Conservation (phyloP, 2,797 vertebrate genomes). For the Telmatherina bonti region DNA sequence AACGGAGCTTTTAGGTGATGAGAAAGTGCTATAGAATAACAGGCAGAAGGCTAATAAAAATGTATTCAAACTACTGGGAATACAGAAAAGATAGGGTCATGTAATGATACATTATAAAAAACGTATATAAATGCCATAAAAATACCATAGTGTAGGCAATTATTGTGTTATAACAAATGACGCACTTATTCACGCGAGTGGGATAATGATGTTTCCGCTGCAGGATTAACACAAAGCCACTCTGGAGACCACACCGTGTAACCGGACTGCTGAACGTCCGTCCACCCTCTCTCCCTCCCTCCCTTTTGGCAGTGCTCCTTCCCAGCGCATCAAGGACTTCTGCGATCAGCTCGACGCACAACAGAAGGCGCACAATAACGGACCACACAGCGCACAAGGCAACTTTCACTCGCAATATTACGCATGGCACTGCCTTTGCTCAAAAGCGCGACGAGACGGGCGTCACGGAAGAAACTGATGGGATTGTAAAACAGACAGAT, state of each 20-base stretch:
- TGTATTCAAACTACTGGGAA: background rate
- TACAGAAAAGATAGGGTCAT: background rate
- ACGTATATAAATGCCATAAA: background rate
- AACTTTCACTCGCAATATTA: slow-evolving; percentile 60
- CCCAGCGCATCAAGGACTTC: slow-evolving; percentile 48
- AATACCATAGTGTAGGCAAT: background rate
- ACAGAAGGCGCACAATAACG: slow-evolving; percentile 32
- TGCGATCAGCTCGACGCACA: slow-evolving; percentile 50
- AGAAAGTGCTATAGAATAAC: background rate
- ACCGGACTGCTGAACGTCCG: slow-evolving; percentile 31
- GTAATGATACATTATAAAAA: background rate
- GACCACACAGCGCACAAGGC: slow-evolving; percentile 42
- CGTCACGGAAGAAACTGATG: slow-evolving; percentile 36
- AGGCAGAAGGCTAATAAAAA: slow-evolving; percentile 7
- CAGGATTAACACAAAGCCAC: slow-evolving; percentile 21
- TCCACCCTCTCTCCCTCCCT: background rate
- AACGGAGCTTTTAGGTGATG: slow-evolving; percentile 30
- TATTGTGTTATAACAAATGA: background rate
- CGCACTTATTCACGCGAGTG: background rate
- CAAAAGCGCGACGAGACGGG: slow-evolving; percentile 30
- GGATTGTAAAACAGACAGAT: slow-evolving; percentile 45
- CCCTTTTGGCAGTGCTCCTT: slow-evolving; percentile 35
- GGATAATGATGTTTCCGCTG: background rate
- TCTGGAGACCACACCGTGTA: slow-evolving; percentile 9
- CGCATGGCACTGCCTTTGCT: slow-evolving; percentile 60